Base-by-base conservation (phyloP, 2,113 vertebrate genomes). In the Oncorhynchus keta region DNA sequence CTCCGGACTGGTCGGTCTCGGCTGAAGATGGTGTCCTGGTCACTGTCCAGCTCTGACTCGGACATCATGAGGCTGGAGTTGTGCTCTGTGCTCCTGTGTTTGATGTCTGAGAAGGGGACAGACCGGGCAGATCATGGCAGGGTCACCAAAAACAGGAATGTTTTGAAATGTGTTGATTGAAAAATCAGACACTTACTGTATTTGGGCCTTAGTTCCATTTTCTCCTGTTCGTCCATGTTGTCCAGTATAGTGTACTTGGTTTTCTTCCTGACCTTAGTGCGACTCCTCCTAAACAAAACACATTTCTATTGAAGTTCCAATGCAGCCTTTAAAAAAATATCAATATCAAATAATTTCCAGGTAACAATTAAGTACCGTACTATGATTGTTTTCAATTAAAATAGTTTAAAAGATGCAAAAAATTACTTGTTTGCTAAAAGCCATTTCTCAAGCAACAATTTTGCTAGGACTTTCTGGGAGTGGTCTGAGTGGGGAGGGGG, bases 21-120 rank as follows among this genome's bases (percentile, higher is more conserved):
- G 86, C 94, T 95, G 89, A 96, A 97, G 83, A 96, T 92, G 30
- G 94, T 93, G 89, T 97, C 95, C 92, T 95, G 95, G 76, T 98
- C 97, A 13, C 96, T 96, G 85, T 96, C 97, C 82, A 95, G 93
- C 89, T 98, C 97, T 0, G 96, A 97, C 80, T 98, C 96, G 0
- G 97, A 97, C 83, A 97, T 95, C 96, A 97, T 97, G 76, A 99
- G 90, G 85, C 97, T 95, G 87, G 95, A 96, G 92, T 95, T 96
- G 90, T 97, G 96, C 89, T 96, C 95, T 0, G 95, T 96, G 92
- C 96, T 97, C 89, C 94, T 94, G 85, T 97, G 96, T 80, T 97
- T 97, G 84, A 97, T 93, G 71, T 95, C 96, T 96, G 80, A 69
- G 70, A 78, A 85, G 24, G 59, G 35, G 35, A 3, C 18, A 55